Evolutionary conservation across 2,113 vertebrate genomes (phyloP), one percentile per base, ranked within the genome.

Genomic region (Heterochromis multidens): DNA sequence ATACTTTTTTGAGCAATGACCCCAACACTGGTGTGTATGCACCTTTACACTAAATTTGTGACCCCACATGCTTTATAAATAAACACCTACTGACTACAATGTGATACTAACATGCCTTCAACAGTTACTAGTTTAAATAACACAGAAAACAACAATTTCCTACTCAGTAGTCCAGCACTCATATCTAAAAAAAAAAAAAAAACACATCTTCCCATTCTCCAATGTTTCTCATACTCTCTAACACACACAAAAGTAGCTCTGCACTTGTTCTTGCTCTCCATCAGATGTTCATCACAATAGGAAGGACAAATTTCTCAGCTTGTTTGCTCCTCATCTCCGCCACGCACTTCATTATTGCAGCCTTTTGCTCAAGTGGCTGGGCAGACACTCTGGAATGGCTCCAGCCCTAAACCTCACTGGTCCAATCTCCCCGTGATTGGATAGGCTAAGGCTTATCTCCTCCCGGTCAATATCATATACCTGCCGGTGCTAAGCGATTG

Each of bases 391-490:
- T 90, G 93, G 86, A 91, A 93, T 80, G 87, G 90, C 89, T 92
- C 81, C 88, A 82, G 82, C 80, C 83, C 80, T 91, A 90, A 94
- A 95, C 90, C 91, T 93, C 87, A 77, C 91, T 59, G 86, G 90
- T 77, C 91, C 94, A 94, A 92, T 95, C 93, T 93, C 85, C 88
- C 80, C 87, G 87, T 94, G 94, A 96, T 95, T 96, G 94, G 95
- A 93, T 88, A 89, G 92, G 88, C 91, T 94, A 87, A 93, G 94
- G 77, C 93, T 14, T 93, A 95, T 96, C 85, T 84, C 94, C 92
- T 67, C 92, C 83, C 52, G 72, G 93, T 94, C 96, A 89, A 95
- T 80, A 96, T 96, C 95, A 96, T 96, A 90, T 94, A 95, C 95
- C 88, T 81, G 72, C 88, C 80, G 92, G 92, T 92, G 90, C 74